Conservation (phyloP, 1,140 invertebrate species). For the Bombus difficillimus region DNA sequence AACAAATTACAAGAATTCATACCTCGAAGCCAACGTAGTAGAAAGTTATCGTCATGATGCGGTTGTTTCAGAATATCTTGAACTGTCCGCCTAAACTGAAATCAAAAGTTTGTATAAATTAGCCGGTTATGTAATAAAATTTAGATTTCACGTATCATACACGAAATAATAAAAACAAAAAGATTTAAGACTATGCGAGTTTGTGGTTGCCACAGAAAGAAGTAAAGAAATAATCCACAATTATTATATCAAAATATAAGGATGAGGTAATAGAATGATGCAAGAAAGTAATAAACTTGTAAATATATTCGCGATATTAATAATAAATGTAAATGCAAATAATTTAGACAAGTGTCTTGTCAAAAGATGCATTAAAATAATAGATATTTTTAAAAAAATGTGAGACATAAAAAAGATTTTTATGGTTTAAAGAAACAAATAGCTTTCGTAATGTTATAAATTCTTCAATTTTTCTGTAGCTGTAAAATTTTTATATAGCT, state of each 20-base stretch:
- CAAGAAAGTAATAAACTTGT: too few species aligned
- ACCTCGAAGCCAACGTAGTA: slow-evolving; percentile 92
- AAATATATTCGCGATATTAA: neutral
- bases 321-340: neutral
- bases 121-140: neutral
- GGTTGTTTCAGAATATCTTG: slow-evolving; percentile 85
- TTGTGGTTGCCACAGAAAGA: neutral
- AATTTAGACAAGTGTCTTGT: neutral
- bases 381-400: too few species aligned
- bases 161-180: neutral
- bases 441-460: neutral
- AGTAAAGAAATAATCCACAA: too few species aligned
- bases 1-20: slow-evolving; percentile 65
- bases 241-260: too few species aligned
- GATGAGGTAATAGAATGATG: neutral
- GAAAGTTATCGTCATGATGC: slow-evolving; percentile 90
- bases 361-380: too few species aligned
- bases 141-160: neutral
- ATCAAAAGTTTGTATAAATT: slow-evolving; percentile 63
- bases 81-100: slow-evolving; percentile 88
- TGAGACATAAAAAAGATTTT: too few species aligned
- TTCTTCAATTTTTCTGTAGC: neutral
- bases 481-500: too few species aligned
- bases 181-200: neutral
- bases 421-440: too few species aligned